Percentiles rank a stretch among this genome's conserved stretches.
Conservation (phyloP, 2,888 invertebrate genomes). For the Polydrusus pterygomalis region DNA sequence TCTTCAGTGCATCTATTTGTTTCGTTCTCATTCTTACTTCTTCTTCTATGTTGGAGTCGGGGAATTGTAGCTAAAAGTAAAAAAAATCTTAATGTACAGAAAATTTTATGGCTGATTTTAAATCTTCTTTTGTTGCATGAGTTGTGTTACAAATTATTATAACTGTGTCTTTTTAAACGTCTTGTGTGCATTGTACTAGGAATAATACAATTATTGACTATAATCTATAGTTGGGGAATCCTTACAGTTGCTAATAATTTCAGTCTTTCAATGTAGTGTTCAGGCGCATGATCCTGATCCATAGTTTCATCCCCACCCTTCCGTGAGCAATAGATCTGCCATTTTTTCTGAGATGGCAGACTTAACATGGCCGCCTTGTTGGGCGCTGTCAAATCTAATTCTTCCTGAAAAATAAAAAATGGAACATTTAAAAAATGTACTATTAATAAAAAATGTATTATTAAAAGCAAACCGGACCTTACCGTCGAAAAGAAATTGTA, state of each 20-base stretch:
- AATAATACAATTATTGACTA: too few relatives aligned
- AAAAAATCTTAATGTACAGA: too few relatives aligned
- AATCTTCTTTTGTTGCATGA: too few relatives aligned
- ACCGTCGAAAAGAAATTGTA: constrained; percentile 11
- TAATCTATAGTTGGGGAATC: constrained; percentile 49
- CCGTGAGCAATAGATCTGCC: constrained; percentile 97
- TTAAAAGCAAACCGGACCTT: constrained; percentile 2
- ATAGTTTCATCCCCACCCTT: constrained; percentile 80
- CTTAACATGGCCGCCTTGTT: constrained; percentile 96
- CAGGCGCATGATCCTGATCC: constrained; percentile 85
- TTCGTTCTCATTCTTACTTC: constrained; percentile 79
- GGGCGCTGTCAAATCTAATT: constrained; percentile 93
- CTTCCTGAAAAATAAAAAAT: constrained; percentile 78
- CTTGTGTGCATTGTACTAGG: too few relatives aligned
- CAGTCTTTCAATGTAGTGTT: constrained; percentile 93
- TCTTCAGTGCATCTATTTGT: constrained; percentile 92
- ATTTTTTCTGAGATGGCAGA: constrained; percentile 95
- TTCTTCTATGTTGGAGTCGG: constrained; percentile 76
- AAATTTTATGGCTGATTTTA: too few relatives aligned
- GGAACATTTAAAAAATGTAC: too few relatives aligned
- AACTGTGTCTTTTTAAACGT: background rate
- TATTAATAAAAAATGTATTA: too few relatives aligned
- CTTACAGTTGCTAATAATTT: constrained; percentile 86
- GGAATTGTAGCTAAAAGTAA: constrained; percentile 72
- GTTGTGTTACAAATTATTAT: too few relatives aligned